Percentiles rank a stretch among this genome's conserved stretches.
phyloP scores from a whole-genome alignment of 2,113 vertebrate genomes.

The Hippopotamus amphibius region DNA sequence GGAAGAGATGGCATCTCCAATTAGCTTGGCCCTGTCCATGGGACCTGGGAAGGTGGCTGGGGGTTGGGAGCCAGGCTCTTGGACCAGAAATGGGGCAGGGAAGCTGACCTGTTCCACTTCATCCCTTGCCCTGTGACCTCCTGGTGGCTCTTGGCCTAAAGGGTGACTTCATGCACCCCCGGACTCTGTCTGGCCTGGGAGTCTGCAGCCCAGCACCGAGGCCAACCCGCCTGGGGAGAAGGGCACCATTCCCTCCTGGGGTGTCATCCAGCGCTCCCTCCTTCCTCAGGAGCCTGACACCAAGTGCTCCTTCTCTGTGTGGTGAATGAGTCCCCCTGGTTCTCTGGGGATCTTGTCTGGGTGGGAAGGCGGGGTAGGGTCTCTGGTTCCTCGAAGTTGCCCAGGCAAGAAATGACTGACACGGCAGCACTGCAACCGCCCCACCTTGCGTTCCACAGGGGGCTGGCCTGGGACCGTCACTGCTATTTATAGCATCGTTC shows the following conservation, averaged over 20 bases:
- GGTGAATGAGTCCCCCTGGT: not conserved
- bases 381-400: not conserved
- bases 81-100: not conserved
- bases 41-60: not conserved
- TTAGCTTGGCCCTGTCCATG: fast-evolving
- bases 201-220: fast-evolving
- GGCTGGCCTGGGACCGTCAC: not conserved
- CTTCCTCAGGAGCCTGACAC: not conserved
- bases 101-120: fast-evolving
- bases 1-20: not conserved
- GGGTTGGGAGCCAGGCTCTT: not conserved
- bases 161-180: fast-evolving
- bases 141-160: not conserved
- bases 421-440: fast-evolving
- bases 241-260: fast-evolving
- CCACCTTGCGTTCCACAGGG: fast-evolving
- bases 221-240: not conserved
- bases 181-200: not conserved
- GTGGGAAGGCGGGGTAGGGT: too few relatives aligned
- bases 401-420: not conserved
- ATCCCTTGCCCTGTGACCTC: not conserved
- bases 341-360: not conserved
- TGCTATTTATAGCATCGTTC: fast-evolving
- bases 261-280: not conserved
- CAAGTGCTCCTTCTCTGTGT: too few relatives aligned